phyloP scores from a whole-genome alignment of 1,140 invertebrate genomes.

The Muscidifurax raptorellus region DNA sequence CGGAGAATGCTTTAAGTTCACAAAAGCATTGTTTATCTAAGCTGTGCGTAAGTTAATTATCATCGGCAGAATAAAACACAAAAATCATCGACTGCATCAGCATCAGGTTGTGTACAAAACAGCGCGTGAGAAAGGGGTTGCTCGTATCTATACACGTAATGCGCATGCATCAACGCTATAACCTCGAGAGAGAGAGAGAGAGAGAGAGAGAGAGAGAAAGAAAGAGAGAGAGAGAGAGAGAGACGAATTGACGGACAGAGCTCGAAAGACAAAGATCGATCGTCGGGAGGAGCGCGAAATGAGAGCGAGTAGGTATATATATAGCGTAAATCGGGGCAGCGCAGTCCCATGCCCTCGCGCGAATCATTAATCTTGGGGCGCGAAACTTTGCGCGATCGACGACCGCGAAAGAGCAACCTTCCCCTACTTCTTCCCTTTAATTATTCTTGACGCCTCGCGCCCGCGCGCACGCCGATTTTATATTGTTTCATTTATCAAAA shows the following conservation, averaged over 20 bases:
- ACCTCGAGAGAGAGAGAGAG: not conserved
- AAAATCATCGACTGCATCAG: not conserved
- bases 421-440: conserved; percentile 44
- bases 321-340: not conserved
- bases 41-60: not conserved
- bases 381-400: conserved; percentile 47
- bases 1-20: too few relatives aligned
- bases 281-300: conserved; percentile 20
- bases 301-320: conserved; percentile 23
- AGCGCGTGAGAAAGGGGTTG: conserved; percentile 64
- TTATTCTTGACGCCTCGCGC: conserved; percentile 38
- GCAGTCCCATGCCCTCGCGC: not conserved
- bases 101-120: conserved; percentile 47
- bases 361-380: conserved; percentile 63
- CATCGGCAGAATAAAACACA: not conserved
- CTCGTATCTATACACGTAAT: not conserved
- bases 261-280: conserved; percentile 32
- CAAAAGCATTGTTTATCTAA: too few relatives aligned
- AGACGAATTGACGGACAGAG: conserved; percentile 23
- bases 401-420: conserved; percentile 5
- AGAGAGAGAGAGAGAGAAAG: not conserved
- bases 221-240: conserved; percentile 30
- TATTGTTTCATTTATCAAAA: conserved; percentile 54
- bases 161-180: not conserved
- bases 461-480: conserved; percentile 20